A percentile compares a stretch with the other conserved stretches of the same genome.
phyloP scores from a whole-genome alignment of 2,113 vertebrate species.

The Hystrix brachyura region DNA sequence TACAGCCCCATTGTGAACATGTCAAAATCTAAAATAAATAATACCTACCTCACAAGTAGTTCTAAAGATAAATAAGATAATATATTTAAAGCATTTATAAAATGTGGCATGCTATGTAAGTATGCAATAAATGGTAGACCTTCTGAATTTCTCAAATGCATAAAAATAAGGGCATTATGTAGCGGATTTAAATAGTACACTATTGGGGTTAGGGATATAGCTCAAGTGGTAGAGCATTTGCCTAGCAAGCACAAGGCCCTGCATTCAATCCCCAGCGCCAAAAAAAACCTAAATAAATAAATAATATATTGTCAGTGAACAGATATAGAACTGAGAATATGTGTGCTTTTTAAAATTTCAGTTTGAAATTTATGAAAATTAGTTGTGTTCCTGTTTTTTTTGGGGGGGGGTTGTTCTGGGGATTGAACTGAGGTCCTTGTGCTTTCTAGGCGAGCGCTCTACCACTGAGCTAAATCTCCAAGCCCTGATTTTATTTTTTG shows the following conservation, averaged over 20 bases:
- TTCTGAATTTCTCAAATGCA: conserved; percentile 28
- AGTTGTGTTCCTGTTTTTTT: background rate
- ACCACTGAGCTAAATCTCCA: no score
- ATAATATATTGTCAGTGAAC: background rate
- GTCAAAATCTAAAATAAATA: background rate
- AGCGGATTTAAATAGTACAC: conserved; percentile 1
- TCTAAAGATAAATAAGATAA: background rate
- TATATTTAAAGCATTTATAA: background rate
- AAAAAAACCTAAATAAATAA: no score
- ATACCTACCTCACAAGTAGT: background rate
- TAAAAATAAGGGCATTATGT: background rate
- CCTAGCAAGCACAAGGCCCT: no score
- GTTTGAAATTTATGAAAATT: background rate
- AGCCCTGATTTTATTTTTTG: background rate
- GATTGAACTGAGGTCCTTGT: no score
- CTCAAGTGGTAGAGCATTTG: no score
- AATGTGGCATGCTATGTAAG: background rate
- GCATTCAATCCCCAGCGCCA: no score
- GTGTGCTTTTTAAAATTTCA: background rate
- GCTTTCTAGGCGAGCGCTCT: no score
- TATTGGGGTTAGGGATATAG: background rate
- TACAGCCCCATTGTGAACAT: background rate
- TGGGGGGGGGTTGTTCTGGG: no score
- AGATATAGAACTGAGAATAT: background rate
- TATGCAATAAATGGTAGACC: background rate